Percentiles rank a stretch among this genome's conserved stretches.
Conservation (phyloP, 2,113 vertebrate species). For the Apodemus sylvaticus region DNA sequence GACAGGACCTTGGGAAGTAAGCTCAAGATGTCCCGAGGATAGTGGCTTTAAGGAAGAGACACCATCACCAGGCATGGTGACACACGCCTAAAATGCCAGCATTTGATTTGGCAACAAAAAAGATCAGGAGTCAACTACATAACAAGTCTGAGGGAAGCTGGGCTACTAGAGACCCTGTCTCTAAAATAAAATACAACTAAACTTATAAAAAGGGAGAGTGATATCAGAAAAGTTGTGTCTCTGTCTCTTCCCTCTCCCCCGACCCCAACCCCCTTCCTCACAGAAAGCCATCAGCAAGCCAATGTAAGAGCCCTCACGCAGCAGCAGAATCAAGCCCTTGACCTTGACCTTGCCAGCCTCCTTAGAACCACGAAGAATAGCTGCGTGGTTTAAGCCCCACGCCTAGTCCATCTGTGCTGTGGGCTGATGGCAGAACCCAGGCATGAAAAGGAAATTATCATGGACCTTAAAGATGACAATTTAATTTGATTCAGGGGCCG, state of each 20-base stretch:
- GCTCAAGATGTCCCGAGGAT: neutral
- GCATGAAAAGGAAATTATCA: slow-evolving; percentile 45
- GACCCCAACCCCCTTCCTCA: neutral
- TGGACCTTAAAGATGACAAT: slow-evolving; percentile 31
- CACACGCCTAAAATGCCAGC: neutral
- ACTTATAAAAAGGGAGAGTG: neutral
- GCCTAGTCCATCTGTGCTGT: neutral
- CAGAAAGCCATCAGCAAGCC: neutral
- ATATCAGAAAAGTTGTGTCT: neutral
- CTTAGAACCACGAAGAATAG: neutral
- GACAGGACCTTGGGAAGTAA: neutral
- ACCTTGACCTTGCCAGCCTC: neutral
- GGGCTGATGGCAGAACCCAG: neutral
- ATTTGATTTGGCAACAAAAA: neutral
- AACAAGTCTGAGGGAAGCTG: neutral
- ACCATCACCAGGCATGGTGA: neutral
- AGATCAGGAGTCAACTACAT: neutral
- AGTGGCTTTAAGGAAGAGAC: neutral
- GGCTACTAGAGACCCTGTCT: too few species aligned
- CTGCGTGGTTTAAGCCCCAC: neutral
- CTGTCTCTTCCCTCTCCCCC: neutral
- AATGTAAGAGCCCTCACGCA: neutral
- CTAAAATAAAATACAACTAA: neutral
- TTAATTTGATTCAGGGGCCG: slow-evolving; percentile 53
- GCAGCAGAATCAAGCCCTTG: neutral